Conservation (phyloP, 2,888 invertebrate species). For the Lasius platythorax region DNA sequence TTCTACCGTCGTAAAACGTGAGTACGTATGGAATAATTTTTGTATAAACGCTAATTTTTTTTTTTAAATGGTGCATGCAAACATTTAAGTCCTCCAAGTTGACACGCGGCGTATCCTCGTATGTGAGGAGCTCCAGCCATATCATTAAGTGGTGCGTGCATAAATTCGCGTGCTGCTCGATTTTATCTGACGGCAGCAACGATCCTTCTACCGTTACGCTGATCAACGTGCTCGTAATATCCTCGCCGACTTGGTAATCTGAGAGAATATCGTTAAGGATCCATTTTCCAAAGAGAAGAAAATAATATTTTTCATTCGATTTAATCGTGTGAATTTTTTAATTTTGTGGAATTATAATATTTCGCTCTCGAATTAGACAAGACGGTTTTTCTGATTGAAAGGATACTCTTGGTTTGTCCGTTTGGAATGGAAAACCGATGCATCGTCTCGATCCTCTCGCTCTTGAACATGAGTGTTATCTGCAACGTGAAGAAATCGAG, state of each 20-base stretch:
- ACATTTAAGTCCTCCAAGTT: not conserved
- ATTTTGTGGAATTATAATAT: not conserved
- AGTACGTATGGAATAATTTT: slow-evolving; percentile 23
- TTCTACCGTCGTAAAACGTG: not conserved
- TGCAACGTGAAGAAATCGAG: slow-evolving; percentile 62
- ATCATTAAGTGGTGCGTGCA: slow-evolving; percentile 86
- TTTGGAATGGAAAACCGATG: slow-evolving; percentile 89
- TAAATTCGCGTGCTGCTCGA: slow-evolving; percentile 86
- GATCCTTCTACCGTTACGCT: slow-evolving; percentile 88
- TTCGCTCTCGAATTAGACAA: not conserved
- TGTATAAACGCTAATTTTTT: not conserved
- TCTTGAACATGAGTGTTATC: slow-evolving; percentile 89
- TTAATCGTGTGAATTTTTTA: not conserved
- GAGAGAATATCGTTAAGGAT: slow-evolving; percentile 33
- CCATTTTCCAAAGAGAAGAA: not conserved
- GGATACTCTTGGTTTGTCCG: slow-evolving; percentile 87
- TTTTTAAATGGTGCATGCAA: not conserved
- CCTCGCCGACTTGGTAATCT: slow-evolving; percentile 75
- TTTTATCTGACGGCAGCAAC: slow-evolving; percentile 85
- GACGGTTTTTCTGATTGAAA: slow-evolving; percentile 67
- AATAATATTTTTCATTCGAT: not conserved
- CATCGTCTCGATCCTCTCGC: slow-evolving; percentile 88
- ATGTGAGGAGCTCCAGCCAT: slow-evolving; percentile 86
- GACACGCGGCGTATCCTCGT: slow-evolving; percentile 63
- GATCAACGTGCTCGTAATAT: slow-evolving; percentile 86